Evolutionary conservation across 2,113 vertebrate species (phyloP), one percentile per base, ranked within the genome.

Genomic region (Labrus mixtus): DNA sequence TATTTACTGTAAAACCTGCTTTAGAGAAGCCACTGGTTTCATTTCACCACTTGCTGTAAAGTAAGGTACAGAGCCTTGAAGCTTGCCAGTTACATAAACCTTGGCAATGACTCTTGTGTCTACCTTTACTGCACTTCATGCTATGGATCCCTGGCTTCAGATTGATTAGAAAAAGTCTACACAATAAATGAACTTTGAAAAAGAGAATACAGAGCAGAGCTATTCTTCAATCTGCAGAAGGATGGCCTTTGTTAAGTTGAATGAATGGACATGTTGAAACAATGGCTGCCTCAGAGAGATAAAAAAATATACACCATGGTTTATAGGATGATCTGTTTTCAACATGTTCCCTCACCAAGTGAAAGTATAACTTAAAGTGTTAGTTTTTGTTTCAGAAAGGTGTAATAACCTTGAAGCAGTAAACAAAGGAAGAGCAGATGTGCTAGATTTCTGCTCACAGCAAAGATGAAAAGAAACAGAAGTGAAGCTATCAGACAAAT

Each of bases 311-410:
- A 12, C 50, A 65, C 51, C 10, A 58, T 15, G n/a, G n/a, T 23
- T 58, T 3, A 8, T 11, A 19, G 17, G 16, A 1, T 25, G 8
- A 48, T 48, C 17, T 17, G 46, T 19, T 48, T 19, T 48, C 46
- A 7, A 48, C 46, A 19, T 48, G 46, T 41, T 19, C 6, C 37
- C 62, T 85, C 51, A 23, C 7, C 46, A 48, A 19, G 51, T 7
- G n/a, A 15, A 65, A 8, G 12, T 0, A 12, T 1, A 12, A 72
- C 19, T 72, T 11, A 11, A 29, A 57, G 36, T 58, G 46, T 58
- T 58, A 55, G 22, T 78, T 71, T 82, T 60, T n/a, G 20, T 90
- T 84, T 85, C 39, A 54, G 3, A 22, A 13, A 23, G 6, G 19
- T 39, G n/a, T 9, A 22, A 15, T 10, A 54, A 33, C 61, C 23